These are phyloP conservation scores for Diplodus sargus DNA, from an alignment of 2,797 vertebrate genomes.

Conservation along the genomic window DNA sequence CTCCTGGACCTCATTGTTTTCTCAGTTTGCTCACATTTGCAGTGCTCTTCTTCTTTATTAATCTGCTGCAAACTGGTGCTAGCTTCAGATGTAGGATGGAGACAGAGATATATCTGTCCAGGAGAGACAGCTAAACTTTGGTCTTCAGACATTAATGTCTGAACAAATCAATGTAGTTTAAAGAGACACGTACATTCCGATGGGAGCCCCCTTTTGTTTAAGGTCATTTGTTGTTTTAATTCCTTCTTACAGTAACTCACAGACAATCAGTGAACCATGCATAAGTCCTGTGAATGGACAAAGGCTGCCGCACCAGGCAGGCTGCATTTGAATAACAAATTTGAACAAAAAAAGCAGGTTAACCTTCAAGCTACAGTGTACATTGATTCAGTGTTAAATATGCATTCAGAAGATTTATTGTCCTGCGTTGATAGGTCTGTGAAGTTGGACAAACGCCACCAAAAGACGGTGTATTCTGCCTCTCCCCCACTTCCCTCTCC, in stretches of 20 bases:
- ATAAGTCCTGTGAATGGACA: constrained; percentile 55
- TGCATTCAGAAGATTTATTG: constrained; percentile 83
- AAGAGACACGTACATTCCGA: constrained; percentile 17
- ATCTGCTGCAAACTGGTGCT: no score
- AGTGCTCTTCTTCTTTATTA: no score
- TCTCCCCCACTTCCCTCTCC: constrained; percentile 22
- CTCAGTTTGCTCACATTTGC: no score
- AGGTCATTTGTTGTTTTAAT: constrained; percentile 40
- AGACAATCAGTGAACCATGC: constrained; percentile 52
- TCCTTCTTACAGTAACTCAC: constrained; percentile 34
- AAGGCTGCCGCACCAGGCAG: constrained; percentile 44
- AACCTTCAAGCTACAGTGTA: constrained; percentile 80
- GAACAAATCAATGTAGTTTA: constrained; percentile 9
- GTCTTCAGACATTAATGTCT: neutral
- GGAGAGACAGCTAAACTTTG: constrained; percentile 5
- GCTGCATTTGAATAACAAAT: constrained; percentile 78
- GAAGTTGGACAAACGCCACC: constrained; percentile 72
- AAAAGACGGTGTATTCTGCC: constrained; percentile 56
- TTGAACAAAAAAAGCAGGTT: constrained; percentile 71
- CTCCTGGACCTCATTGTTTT: no score
- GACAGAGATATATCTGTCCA: neutral
- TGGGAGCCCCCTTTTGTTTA: constrained; percentile 22
- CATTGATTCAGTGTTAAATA: constrained; percentile 82
- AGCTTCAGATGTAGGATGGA: neutral
- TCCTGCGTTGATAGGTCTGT: constrained; percentile 64